A percentile compares a stretch with the other conserved stretches of the same genome.
phyloP scores from a whole-genome alignment of 2,888 invertebrate genomes.

The Digitonthophagus gazella region DNA sequence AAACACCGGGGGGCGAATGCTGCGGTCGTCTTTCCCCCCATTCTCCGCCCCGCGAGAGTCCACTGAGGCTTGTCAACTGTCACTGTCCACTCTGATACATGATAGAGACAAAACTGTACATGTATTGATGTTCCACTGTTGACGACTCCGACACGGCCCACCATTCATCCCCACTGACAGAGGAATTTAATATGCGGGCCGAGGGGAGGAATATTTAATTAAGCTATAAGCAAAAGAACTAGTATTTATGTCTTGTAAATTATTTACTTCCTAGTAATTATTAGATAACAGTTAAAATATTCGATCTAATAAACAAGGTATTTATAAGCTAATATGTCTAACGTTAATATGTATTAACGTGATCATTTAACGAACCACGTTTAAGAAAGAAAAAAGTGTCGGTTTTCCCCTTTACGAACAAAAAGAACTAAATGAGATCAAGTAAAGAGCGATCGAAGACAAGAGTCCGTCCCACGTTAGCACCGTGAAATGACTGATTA shows the following conservation, averaged over 20 bases:
- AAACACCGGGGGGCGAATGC: slow-evolving; percentile 30
- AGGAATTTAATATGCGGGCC: slow-evolving; percentile 17
- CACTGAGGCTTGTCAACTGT: slow-evolving; percentile 35
- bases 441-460: neutral
- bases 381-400: too few relatives aligned
- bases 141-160: slow-evolving; percentile 28
- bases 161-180: slow-evolving; percentile 25
- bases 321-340: neutral
- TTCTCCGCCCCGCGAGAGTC: slow-evolving; percentile 30
- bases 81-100: slow-evolving; percentile 32
- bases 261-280: too few relatives aligned
- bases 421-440: slow-evolving; percentile 10
- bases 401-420: neutral
- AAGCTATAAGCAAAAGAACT: too few relatives aligned
- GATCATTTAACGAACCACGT: too few relatives aligned
- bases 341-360: neutral
- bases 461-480: slow-evolving; percentile 6
- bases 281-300: too few relatives aligned
- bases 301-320: too few relatives aligned
- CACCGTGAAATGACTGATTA: slow-evolving; percentile 15
- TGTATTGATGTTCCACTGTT: slow-evolving; percentile 30
- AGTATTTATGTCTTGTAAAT: too few relatives aligned
- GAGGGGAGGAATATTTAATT: neutral
- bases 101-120: slow-evolving; percentile 33
- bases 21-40: slow-evolving; percentile 29